A percentile compares a stretch with the other conserved stretches of the same genome.
phyloP scores from a whole-genome alignment of 2,797 vertebrate species.

The Cossypha polioptera region DNA sequence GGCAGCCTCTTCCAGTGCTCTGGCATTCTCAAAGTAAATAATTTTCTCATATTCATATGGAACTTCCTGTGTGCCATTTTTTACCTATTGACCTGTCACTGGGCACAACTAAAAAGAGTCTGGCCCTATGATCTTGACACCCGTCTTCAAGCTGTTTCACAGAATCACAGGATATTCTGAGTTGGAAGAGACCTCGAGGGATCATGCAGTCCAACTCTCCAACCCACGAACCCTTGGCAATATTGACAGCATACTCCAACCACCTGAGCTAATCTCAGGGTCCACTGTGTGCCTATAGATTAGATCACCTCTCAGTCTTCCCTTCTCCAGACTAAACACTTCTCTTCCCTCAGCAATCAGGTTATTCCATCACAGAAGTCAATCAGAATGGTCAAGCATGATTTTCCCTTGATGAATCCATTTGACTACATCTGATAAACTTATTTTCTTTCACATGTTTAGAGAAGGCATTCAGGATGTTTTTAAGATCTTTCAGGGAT shows the following conservation, averaged over 20 bases:
- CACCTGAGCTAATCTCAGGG: neutral
- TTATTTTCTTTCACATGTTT: neutral
- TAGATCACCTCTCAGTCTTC: neutral
- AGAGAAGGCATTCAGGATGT: neutral
- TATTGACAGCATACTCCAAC: neutral
- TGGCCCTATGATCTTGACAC: neutral
- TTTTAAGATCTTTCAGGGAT: neutral
- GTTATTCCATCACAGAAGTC: neutral
- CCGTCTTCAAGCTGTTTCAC: neutral
- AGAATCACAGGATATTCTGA: neutral
- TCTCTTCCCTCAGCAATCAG: neutral
- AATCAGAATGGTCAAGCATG: neutral
- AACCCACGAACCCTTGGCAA: neutral
- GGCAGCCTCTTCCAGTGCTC: neutral
- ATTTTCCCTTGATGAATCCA: rapidly evolving
- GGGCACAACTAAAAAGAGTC: neutral
- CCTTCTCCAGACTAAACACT: neutral
- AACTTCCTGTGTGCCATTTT: neutral
- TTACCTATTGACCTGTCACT: neutral
- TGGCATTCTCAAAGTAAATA: neutral
- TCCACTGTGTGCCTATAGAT: too few relatives aligned
- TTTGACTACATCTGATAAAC: neutral
- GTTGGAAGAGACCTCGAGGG: neutral
- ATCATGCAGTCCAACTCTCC: neutral
- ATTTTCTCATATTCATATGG: neutral